A percentile compares a stretch with the other conserved stretches of the same genome.
Conservation (phyloP, 2,888 invertebrate genomes). For the Linyphia triangularis region DNA sequence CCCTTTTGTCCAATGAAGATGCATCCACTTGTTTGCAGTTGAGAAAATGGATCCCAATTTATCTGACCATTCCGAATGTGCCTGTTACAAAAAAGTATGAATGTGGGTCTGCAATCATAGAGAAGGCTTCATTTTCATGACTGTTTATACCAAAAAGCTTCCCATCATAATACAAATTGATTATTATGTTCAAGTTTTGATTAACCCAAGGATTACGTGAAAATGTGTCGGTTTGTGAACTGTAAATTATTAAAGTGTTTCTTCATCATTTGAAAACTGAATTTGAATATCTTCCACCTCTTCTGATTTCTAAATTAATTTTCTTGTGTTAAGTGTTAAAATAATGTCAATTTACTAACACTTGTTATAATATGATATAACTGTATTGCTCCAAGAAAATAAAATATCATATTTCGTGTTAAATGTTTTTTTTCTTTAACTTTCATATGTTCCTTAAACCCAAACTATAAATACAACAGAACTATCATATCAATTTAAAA, state of each 20-base stretch:
- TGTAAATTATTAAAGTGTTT: background rate
- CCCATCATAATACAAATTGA: conserved; percentile 11
- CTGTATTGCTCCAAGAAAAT: conserved; percentile 48
- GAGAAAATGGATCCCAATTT: background rate
- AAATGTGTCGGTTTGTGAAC: background rate
- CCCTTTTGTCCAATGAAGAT: conserved; percentile 48
- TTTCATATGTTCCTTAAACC: no score
- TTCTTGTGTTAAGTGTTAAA: background rate
- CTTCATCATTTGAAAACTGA: background rate
- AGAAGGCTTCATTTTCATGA: conserved; percentile 37
- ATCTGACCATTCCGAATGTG: conserved; percentile 54
- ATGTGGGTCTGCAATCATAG: conserved; percentile 36
- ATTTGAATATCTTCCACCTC: background rate
- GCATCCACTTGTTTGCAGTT: conserved; percentile 32
- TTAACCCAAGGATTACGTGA: background rate
- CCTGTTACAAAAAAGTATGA: conserved; percentile 30
- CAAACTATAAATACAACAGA: no score
- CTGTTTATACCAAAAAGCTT: conserved; percentile 38
- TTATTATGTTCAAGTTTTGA: background rate
- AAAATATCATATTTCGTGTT: conserved; percentile 38
- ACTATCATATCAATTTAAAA: no score
- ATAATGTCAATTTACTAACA: no score
- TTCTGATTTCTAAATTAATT: background rate
- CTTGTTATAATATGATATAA: no score
- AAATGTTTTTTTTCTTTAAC: background rate